These are phyloP conservation scores for Arothron firmamentum DNA, from an alignment of 2,113 vertebrate species.

Conservation along the genomic window DNA sequence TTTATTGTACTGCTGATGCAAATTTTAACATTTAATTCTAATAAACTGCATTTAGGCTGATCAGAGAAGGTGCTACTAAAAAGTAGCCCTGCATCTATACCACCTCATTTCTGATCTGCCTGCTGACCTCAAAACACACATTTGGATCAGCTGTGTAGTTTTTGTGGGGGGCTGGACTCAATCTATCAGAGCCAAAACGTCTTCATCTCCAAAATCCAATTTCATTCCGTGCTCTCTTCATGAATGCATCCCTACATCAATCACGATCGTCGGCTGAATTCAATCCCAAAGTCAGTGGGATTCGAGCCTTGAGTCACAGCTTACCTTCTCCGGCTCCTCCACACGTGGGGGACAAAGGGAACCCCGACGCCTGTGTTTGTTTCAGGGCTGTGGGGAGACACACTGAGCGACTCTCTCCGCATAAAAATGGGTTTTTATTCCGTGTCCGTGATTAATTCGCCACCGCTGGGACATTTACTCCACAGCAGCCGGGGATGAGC, in stretches of 20 bases:
- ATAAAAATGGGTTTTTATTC: conserved; percentile 11
- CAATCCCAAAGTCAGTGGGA: no score
- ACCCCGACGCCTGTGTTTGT: conserved; percentile 41
- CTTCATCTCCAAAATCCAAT: neutral
- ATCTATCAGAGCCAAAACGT: no score
- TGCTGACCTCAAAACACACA: no score
- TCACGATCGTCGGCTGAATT: no score
- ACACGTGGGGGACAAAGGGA: conserved; percentile 71
- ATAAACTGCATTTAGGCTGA: neutral
- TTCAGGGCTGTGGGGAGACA: neutral
- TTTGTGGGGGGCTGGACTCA: no score
- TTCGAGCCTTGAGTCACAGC: conserved; percentile 11
- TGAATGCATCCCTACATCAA: neutral
- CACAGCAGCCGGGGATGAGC: conserved; percentile 1
- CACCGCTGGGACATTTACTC: conserved; percentile 34
- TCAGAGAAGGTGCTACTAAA: neutral
- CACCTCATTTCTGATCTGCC: no score
- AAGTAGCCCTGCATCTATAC: no score
- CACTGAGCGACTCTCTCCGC: neutral
- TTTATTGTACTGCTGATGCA: neutral
- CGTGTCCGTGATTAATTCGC: neutral
- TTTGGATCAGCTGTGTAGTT: neutral
- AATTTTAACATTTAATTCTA: conserved; percentile 2
- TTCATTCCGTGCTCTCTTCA: neutral
- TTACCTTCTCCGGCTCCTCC: conserved; percentile 33